Evolutionary conservation across 2,888 invertebrate genomes (phyloP).

Genomic region (Ashinkailepas kermadecensis): DNA sequence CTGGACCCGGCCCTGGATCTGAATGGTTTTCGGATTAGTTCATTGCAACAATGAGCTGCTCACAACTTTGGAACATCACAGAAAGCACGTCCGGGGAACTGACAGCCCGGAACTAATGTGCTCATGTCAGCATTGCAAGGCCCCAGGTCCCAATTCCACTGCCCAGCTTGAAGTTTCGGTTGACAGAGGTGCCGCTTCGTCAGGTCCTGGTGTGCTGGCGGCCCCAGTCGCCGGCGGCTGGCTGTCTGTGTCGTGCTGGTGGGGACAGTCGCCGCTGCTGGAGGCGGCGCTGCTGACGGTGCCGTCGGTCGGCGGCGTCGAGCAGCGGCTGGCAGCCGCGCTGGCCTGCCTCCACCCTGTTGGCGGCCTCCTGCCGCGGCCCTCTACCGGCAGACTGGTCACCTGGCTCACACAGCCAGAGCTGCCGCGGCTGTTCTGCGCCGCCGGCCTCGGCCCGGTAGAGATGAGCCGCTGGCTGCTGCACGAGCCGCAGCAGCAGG

Average conservation of each 20-base stretch:
- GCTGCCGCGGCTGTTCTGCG: not conserved
- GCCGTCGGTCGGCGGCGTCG: not conserved
- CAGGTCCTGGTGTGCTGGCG: too few species aligned
- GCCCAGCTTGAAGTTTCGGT: not conserved
- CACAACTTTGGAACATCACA: too few species aligned
- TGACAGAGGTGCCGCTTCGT: too few species aligned
- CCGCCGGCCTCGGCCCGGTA: not conserved
- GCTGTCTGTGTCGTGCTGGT: not conserved
- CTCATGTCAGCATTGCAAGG: not conserved
- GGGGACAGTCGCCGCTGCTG: not conserved
- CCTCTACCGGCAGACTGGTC: not conserved
- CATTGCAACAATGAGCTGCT: too few species aligned
- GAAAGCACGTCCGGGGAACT: too few species aligned
- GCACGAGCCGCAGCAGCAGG: not conserved
- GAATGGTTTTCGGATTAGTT: too few species aligned
- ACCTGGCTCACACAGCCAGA: not conserved
- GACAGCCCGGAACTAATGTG: too few species aligned
- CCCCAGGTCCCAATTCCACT: not conserved
- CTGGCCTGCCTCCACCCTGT: not conserved
- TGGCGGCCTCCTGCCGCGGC: not conserved
- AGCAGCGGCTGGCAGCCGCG: not conserved
- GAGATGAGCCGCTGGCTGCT: conserved; percentile 13
- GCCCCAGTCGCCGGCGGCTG: not conserved
- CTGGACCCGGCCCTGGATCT: too few species aligned
- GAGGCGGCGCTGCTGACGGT: not conserved